A percentile compares a stretch with the other conserved stretches of the same genome.
Conservation (phyloP, 2,113 vertebrate species). For the Daphoenositta chrysoptera region DNA sequence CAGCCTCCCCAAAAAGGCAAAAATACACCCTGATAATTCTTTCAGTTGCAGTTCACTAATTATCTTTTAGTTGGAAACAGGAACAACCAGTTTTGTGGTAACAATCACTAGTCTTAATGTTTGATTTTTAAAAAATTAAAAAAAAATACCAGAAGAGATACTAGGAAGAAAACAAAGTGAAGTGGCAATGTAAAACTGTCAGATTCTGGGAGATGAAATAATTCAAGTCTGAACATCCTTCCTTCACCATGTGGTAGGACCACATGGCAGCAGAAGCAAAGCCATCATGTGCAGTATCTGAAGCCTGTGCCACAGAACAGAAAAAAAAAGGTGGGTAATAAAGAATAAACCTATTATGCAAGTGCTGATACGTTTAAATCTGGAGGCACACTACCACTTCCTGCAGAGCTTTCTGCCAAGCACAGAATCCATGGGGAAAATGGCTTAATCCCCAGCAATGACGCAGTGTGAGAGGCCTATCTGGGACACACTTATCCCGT, state of each 20-base stretch:
- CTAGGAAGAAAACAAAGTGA: background rate
- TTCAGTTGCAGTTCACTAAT: background rate
- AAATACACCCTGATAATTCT: background rate
- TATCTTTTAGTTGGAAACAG: background rate
- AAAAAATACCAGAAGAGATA: background rate
- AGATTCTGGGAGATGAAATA: background rate
- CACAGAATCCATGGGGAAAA: background rate
- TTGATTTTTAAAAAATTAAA: background rate
- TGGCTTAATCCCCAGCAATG: background rate
- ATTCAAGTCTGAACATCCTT: background rate
- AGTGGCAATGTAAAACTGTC: background rate
- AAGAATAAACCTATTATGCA: background rate
- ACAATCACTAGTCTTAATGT: background rate
- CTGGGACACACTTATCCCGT: background rate
- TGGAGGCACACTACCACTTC: background rate
- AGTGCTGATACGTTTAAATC: background rate
- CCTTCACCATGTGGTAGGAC: background rate
- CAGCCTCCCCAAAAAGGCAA: background rate
- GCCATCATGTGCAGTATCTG: background rate
- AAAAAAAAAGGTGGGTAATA: background rate
- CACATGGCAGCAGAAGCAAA: background rate
- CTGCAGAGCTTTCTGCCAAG: background rate
- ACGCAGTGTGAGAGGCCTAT: background rate
- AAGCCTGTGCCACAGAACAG: background rate
- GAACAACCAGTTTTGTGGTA: background rate